Base-by-base conservation (phyloP, 2,113 vertebrate genomes). In the Syngnathus scovelli region DNA sequence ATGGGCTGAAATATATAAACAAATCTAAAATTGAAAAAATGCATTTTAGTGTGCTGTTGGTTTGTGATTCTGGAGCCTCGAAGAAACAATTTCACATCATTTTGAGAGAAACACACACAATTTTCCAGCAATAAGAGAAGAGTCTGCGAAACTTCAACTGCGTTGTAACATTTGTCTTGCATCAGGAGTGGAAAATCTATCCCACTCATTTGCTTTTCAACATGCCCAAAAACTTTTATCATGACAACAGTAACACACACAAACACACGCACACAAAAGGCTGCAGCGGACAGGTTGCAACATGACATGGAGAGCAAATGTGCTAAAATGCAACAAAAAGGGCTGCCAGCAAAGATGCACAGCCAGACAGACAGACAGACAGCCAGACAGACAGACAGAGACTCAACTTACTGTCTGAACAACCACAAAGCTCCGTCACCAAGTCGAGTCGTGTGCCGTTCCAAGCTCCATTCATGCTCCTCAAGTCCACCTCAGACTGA, bases 161-260 rank as follows among this genome's bases (percentile, higher is more conserved):
- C 5, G 18, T 51, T 51, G 8, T 51, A n/a, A 51, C 7, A 51
- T 51, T 7, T 51, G 2, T 51, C 13, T 19, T 9, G n/a, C n/a
- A 10, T 52, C 49, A 1, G 19, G 19, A n/a, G 8, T 51, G 18
- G 1, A 51, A 7, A n/a, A 7, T 3, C 82, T 77, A 77, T 65
- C 75, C 83, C 60, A 36, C 66, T 21, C 70, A 91, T 92, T 91
- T 89, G 85, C 90, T 90, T 90, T 89, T 90, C 86, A 52, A 75
- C 79, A 74, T 76, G 81, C 83, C 86, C 83, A 87, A 68, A 58
- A 3, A 54, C 82, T 87, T 90, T 91, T 87, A 86, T 87, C 82
- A 89, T 86, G 84, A 80, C 80, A 89, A 2, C 58, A 67, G 67
- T 54, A 61, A 83, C 77, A 79, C 69, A 68, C 39, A 63, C 27